phyloP scores from a whole-genome alignment of 2,888 invertebrate genomes.

The Liopterus haemorrhoidalis region DNA sequence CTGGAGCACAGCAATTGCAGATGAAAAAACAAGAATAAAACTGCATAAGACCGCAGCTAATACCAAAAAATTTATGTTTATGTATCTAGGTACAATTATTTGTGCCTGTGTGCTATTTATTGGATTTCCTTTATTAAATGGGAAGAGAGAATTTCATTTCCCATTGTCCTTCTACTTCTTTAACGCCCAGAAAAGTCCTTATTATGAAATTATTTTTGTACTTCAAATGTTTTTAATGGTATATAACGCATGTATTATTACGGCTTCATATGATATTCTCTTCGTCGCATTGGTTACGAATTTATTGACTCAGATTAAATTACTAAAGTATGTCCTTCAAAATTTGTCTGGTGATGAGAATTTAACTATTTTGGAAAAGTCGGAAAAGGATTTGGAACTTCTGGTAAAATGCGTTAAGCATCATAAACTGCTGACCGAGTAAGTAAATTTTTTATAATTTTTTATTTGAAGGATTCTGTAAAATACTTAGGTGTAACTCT shows the following conservation, averaged over 20 bases:
- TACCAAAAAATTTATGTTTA: no score
- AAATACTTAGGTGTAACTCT: no score
- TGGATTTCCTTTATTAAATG: constrained; percentile 24
- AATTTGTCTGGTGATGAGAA: constrained; percentile 17
- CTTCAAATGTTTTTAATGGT: constrained; percentile 25
- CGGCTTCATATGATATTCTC: constrained; percentile 28
- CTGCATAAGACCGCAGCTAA: no score
- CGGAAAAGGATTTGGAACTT: no score
- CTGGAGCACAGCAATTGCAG: no score
- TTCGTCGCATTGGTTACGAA: constrained; percentile 26
- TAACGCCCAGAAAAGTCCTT: constrained; percentile 19
- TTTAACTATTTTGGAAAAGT: no score
- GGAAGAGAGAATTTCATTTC: constrained; percentile 24
- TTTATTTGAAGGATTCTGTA: no score
- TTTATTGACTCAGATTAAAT: constrained; percentile 27
- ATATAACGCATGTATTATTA: constrained; percentile 22
- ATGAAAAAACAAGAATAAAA: no score
- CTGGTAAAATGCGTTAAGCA: constrained; percentile 26
- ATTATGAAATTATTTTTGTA: constrained; percentile 28
- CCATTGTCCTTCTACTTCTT: constrained; percentile 28
- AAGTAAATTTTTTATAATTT: constrained; percentile 24
- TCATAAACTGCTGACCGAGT: constrained; percentile 28
- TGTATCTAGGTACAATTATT: constrained; percentile 19
- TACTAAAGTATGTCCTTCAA: constrained; percentile 22
- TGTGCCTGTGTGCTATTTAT: constrained; percentile 24